These are phyloP conservation scores for Philonicus albiceps DNA, from an alignment of 2,888 invertebrate genomes.

Conservation along the genomic window DNA sequence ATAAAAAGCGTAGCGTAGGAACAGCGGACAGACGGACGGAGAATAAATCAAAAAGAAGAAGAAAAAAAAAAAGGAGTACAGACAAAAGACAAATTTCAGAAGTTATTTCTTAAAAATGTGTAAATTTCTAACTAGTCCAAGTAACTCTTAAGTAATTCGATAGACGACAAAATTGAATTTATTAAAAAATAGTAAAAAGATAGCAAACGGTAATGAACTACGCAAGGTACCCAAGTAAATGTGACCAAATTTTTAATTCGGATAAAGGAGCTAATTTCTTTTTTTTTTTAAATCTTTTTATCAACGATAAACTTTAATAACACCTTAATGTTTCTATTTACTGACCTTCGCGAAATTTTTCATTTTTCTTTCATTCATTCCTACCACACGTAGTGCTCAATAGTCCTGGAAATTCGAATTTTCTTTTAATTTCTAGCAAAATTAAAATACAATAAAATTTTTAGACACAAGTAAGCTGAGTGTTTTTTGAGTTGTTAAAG, in stretches of 20 bases:
- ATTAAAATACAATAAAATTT: not conserved
- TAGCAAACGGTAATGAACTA: not conserved
- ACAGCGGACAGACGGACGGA: not conserved
- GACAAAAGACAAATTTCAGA: conserved; percentile 21
- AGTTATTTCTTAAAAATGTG: conserved; percentile 15
- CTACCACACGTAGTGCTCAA: conserved; percentile 24
- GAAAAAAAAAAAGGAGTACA: not conserved
- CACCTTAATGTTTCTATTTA: not conserved
- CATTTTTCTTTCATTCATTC: not conserved
- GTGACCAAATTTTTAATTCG: conserved; percentile 30
- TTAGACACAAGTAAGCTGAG: not conserved
- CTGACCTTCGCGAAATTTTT: not conserved
- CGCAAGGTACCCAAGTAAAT: not conserved
- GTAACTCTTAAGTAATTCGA: conserved; percentile 29
- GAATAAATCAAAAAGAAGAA: not conserved
- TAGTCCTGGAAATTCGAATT: conserved; percentile 21
- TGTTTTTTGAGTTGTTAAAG: not conserved
- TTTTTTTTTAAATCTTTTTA: too few species aligned
- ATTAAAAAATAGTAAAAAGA: not conserved
- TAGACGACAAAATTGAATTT: conserved; percentile 11
- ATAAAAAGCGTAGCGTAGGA: not conserved
- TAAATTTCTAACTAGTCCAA: conserved; percentile 37
- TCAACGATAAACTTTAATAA: not conserved
- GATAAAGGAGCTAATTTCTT: not conserved
- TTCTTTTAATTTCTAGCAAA: not conserved